Base-by-base conservation (phyloP, 1,140 invertebrate species). In the Trialeurodes vaporariorum region DNA sequence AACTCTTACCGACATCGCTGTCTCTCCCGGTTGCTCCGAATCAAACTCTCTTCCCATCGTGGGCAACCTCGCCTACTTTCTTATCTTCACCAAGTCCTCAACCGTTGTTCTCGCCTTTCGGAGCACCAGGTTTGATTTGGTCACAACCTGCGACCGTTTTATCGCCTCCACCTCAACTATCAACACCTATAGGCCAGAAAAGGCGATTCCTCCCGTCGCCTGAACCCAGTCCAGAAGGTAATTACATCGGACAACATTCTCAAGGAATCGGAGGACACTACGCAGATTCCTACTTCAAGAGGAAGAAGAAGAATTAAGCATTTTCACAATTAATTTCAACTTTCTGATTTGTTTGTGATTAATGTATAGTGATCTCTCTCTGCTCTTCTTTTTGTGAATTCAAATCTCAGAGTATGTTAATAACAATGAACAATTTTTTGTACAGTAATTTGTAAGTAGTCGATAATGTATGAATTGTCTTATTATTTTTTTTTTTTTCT, bases 211-310 rank as follows among this genome's bases (percentile, higher is more conserved):
- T 83, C 24, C 82, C 82, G 2, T 76, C 78, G 2, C 82, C 83
- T 13, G 82, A 83, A 70, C 76, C 78, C 5, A 82, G 78, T 70
- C 82, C 82, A 2, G 82, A 83, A 71, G 77, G 77, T 1, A 75
- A 76, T 25, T 83, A 83, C 68, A 78, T 82, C 64, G 81, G 82
- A n/a, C 83, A 83, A 68, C 82, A 83, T 74, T 83, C 82, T 21
- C 83, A 83, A 72, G 83, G 82, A 1, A 73, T 84, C 2, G 81
- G 83, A 2, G 83, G 81, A 24, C 83, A 85, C 71, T 85, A 85
- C 73, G 80, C 82, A 11, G 82, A 83, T 68, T 81, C 81, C 0
- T 83, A 83, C 69, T 77, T 79, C 66, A 80, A 77, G 70, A 75
- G 77, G 69, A 80, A 80, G 69, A 79, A 78, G 73, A 78, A 77